These are phyloP conservation scores for Chitala chitala DNA, from an alignment of 2,113 vertebrate species.

Conservation along the genomic window DNA sequence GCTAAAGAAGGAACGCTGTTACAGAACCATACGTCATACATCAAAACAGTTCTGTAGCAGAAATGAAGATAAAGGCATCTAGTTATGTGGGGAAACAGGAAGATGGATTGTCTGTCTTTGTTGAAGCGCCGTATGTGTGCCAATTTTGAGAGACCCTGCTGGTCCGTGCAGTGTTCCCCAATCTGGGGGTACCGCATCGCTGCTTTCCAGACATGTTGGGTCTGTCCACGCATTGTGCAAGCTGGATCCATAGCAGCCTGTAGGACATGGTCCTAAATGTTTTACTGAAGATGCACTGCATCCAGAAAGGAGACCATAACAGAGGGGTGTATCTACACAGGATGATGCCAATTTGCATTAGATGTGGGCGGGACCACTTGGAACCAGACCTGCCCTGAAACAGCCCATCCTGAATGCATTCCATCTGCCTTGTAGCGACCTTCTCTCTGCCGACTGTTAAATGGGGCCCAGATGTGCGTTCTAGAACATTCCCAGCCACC, in stretches of 20 bases:
- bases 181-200: too few species aligned
- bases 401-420: background rate
- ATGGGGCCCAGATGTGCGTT: slow-evolving; percentile 6
- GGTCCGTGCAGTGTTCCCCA: too few species aligned
- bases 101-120: too few species aligned
- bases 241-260: background rate
- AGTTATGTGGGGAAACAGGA: too few species aligned
- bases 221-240: background rate
- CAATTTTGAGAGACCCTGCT: too few species aligned
- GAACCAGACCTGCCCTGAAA: background rate
- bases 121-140: too few species aligned
- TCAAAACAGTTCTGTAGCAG: too few species aligned
- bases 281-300: background rate
- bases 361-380: background rate
- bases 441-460: background rate
- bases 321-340: background rate
- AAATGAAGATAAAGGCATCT: too few species aligned
- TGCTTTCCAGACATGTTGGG: background rate
- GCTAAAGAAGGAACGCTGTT: too few species aligned
- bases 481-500: background rate
- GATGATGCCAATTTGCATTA: background rate
- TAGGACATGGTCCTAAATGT: background rate
- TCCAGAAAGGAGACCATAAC: background rate
- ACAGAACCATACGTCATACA: too few species aligned
- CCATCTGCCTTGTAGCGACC: background rate